Evolutionary conservation across 1,140 invertebrate genomes (phyloP), one percentile per base, ranked within the genome.

Genomic region (Drosophila pachea): DNA sequence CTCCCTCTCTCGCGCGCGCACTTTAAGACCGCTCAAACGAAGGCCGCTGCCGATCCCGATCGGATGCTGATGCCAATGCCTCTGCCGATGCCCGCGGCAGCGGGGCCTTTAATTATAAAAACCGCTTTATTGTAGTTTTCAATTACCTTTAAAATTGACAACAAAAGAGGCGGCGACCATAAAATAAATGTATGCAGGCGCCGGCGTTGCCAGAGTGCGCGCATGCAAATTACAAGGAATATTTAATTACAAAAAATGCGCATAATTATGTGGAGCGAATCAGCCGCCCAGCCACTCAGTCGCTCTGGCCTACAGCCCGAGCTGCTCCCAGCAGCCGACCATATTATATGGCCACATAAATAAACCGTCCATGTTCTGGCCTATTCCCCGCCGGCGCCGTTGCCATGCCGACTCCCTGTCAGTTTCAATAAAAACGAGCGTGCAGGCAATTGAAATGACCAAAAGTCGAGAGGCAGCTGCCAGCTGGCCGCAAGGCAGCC

Each of bases 71-170:
- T 42, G 40, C 40, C 40, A 42, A 4, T 42, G 40, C 40, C n/a
- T 35, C 4, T 14, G 7, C 32, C 7, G 22, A 16, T 12, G 14
- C 14, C 14, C 0, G 31, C 50, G 42, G 29, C 54, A 31, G 29
- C 54, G 36, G 31, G 50, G 60, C 60, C 66, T 73, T 74, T 74
- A 79, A 76, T 79, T 79, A 86, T 86, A 69, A 86, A 69, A 79
- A 84, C 73, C 76, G 83, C 79, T 74, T 79, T 86, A 84, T 84
- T 84, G 79, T 84, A 86, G 84, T 84, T 84, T 84, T 84, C 79
- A 84, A 84, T 84, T 84, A 84, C 79, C 79, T 86, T 84, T 86
- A 73, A 86, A 76, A 74, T 84, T 84, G 81, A 84, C 79, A 84
- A 84, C 79, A 84, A 86, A 84, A 79, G 76, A 73, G 74, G 49